Base-by-base conservation (phyloP, 2,797 vertebrate genomes). In the Coccyzus lansbergi region DNA sequence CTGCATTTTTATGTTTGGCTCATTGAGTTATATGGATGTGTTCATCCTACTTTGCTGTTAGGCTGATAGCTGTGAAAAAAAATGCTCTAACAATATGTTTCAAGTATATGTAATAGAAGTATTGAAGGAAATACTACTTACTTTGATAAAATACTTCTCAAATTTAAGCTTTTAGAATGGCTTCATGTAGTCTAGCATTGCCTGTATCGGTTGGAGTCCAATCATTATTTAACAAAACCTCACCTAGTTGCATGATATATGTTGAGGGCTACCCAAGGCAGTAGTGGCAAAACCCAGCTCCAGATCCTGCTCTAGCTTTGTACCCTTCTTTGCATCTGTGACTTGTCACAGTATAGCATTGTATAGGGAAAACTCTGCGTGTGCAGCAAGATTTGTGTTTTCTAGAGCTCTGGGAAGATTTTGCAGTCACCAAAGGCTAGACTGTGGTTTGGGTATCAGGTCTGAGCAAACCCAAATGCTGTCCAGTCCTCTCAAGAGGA, bases 1-100 rank as follows among this genome's bases (percentile, higher is more conserved):
- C 64, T 91, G 79, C n/a, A 24, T 90, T 97, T 95, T 72, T 88
- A 34, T 85, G 48, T 76, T 95, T 93, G 59, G 36, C 58, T 31
- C 40, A 38, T 80, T 65, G 34, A 88, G 31, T 71, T 42, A 88
- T 15, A 88, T 68, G 77, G 65, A 74, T 90, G 9, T 42, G 13
- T 88, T 96, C 80, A 46, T 82, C 68, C 44, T 29, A 72, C 44
- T 91, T 93, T 72, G 59, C 51, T 90, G 49, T 10, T 48, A 70
- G 38, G 69, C 46, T 46, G 29, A 67, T 83, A 83, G 48, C 51
- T 72, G 25, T 8, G 3, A 52, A 49, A 81, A 89, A 83, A 86
- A 60, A 46, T 80, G 16, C 36, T 60, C 20, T 67, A 90, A 52
- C 46, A 68, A 51, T 0, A 2, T 51, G 31, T 89, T 95, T 94